Conservation (phyloP, 2,113 vertebrate species). For the Oreochromis aureus region DNA sequence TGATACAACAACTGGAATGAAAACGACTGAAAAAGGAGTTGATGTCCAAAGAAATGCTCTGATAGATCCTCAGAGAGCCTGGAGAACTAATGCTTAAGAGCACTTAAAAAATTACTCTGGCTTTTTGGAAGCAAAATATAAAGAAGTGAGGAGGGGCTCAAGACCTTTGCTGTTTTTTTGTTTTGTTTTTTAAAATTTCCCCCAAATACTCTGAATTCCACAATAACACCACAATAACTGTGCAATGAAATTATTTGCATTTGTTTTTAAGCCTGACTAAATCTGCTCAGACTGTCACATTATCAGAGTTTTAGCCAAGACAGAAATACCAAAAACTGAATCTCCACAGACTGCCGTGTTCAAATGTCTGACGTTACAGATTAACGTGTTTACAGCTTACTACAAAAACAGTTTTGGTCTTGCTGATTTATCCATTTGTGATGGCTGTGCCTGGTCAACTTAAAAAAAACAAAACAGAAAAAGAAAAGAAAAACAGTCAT, state of each 20-base stretch:
- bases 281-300: background rate
- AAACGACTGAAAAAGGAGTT: background rate
- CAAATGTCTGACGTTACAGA: background rate
- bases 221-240: background rate
- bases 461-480: too few relatives aligned
- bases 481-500: too few relatives aligned
- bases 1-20: background rate
- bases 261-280: background rate
- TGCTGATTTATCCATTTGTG: too few relatives aligned
- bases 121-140: background rate
- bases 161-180: accelerated
- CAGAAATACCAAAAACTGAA: background rate
- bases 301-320: background rate
- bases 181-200: accelerated
- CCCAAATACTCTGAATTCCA: background rate
- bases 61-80: background rate
- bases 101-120: background rate
- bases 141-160: background rate
- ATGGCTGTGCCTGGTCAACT: too few relatives aligned
- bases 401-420: too few relatives aligned
- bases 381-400: too few relatives aligned
- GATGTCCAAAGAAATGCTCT: background rate
- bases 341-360: background rate
- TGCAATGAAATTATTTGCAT: background rate
- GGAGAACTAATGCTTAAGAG: background rate